Percentiles rank a stretch among this genome's conserved stretches.
These are phyloP conservation scores for Gryllus bimaculatus DNA, from an alignment of 1,140 invertebrate genomes.

Conservation along the genomic window DNA sequence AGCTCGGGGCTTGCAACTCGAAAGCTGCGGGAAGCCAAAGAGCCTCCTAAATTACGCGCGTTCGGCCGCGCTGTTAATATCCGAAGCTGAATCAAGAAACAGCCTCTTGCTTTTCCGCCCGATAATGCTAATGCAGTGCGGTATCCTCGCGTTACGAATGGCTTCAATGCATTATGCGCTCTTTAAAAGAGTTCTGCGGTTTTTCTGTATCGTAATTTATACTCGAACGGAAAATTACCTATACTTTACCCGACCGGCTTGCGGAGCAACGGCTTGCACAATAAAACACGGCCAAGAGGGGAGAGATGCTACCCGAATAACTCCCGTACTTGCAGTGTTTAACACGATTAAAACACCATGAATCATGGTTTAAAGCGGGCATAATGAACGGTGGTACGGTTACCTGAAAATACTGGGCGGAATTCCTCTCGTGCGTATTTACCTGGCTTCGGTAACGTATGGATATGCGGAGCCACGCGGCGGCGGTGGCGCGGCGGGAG, in stretches of 20 bases:
- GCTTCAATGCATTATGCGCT: neutral
- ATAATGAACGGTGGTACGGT: neutral
- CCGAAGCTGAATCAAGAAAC: neutral
- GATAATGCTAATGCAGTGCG: neutral
- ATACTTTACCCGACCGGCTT: neutral
- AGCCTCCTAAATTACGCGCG: neutral
- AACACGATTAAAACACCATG: neutral
- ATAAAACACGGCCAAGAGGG: neutral
- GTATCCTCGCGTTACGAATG: neutral
- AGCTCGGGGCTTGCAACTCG: neutral
- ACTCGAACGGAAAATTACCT: neutral
- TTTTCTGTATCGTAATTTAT: conserved; percentile 1
- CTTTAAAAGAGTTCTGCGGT: neutral
- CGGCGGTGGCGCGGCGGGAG: neutral
- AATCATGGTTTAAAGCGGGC: neutral
- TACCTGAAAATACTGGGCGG: neutral
- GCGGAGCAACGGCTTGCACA: neutral
- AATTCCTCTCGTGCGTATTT: neutral
- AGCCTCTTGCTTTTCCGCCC: neutral
- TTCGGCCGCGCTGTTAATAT: neutral
- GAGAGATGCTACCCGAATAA: neutral
- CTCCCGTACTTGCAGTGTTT: neutral
- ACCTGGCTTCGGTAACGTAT: neutral
- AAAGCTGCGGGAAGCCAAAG: neutral
- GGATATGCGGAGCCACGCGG: neutral